These are phyloP conservation scores for Lanius ludovicianus DNA, from an alignment of 2,113 vertebrate species.

Conservation along the genomic window DNA sequence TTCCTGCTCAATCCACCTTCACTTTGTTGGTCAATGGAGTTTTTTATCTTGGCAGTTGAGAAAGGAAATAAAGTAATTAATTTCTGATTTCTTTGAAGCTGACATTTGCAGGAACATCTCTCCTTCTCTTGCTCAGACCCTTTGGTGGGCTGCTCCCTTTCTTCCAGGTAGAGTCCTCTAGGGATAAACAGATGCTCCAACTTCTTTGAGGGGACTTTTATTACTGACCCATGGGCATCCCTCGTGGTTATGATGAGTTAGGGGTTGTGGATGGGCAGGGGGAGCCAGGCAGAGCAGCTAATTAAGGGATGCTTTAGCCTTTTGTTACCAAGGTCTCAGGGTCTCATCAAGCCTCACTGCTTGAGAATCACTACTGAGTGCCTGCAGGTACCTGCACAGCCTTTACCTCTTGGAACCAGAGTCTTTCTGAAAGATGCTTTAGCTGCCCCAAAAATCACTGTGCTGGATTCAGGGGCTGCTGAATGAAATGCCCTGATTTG, in stretches of 20 bases:
- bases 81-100: background rate
- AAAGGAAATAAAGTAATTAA: background rate
- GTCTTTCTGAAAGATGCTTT: background rate
- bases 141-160: background rate
- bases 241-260: background rate
- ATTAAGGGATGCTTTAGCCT: conserved; percentile 12
- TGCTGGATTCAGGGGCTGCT: background rate
- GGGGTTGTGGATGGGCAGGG: background rate
- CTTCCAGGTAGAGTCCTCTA: background rate
- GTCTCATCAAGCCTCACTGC: background rate
- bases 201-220: background rate
- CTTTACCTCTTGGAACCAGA: background rate
- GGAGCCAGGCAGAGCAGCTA: background rate
- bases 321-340: background rate
- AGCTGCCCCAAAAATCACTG: background rate
- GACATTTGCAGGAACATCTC: background rate
- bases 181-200: background rate
- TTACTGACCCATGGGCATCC: background rate
- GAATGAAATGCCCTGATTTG: background rate
- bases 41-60: background rate
- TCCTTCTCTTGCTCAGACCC: background rate
- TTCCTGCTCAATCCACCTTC: background rate
- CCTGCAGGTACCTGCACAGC: background rate
- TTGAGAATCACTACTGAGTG: background rate
- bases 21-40: background rate